These are phyloP conservation scores for Gymnoscopelus microlampas DNA, from an alignment of 2,797 vertebrate genomes.

Conservation along the genomic window DNA sequence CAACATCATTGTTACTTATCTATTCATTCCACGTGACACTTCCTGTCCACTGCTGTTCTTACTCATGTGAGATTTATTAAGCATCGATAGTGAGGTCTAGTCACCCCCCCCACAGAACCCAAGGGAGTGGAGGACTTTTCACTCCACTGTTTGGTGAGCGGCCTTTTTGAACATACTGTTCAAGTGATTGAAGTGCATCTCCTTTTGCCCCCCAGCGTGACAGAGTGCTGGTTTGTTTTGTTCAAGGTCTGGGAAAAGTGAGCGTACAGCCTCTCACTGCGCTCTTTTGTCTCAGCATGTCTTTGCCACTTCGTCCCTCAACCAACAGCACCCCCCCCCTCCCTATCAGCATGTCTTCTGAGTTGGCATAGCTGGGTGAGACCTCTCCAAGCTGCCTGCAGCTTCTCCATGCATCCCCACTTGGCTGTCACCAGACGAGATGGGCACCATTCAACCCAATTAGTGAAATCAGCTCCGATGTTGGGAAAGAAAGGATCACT, in stretches of 20 bases:
- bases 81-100: constrained; percentile 24
- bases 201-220: constrained; percentile 46
- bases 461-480: constrained; percentile 85
- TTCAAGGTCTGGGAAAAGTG: constrained; percentile 65
- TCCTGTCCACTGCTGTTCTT: constrained; percentile 13
- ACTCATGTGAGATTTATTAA: constrained; percentile 27
- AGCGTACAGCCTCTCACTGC: constrained; percentile 54
- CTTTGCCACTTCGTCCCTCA: constrained; percentile 52
- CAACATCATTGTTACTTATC: not conserved
- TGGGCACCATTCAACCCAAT: constrained; percentile 81
- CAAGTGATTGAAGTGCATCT: constrained; percentile 37
- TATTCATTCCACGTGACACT: constrained; percentile 18
- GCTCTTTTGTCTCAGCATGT: constrained; percentile 69
- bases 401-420: constrained; percentile 72
- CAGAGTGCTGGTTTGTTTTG: constrained; percentile 66
- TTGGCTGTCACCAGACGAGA: constrained; percentile 77
- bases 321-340: not conserved
- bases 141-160: constrained; percentile 9
- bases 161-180: constrained; percentile 38
- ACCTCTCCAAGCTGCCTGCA: constrained; percentile 77
- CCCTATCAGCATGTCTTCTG: constrained; percentile 59
- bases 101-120: not conserved
- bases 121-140: no score
- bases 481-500: constrained; percentile 80
- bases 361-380: constrained; percentile 73